Evolutionary conservation across 2,888 invertebrate species (phyloP), one percentile per base, ranked within the genome.

Genomic region (Amorpha juglandis): DNA sequence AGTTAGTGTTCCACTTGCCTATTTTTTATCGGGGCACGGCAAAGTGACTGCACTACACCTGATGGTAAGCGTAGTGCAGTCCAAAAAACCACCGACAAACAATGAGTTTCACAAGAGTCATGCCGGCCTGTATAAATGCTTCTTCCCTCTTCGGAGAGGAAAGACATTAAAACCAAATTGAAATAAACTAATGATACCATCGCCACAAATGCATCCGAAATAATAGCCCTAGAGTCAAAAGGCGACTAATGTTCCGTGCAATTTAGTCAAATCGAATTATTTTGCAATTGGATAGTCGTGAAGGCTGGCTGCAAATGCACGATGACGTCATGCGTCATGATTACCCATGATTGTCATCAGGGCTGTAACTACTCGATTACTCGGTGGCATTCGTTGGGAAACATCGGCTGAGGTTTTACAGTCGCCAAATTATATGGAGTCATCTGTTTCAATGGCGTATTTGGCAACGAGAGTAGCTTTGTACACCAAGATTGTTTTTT

Each of bases 221-320:
- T 63, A 21, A 48, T 51, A 63, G 51, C 19, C 50, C 38, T 35
- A 38, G 38, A 63, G 35, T 11, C 51, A 64, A 48, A 64, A 47
- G 14, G 69, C 64, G 45, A 67, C 78, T 81, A 79, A 84, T 84
- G 83, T 77, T 70, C 63, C 68, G 78, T 79, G 67, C 66, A 72
- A 76, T 72, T 82, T 74, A 77, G 72, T 71, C 67, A 74, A 73
- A 79, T 80, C 78, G 77, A 82, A 81, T 80, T 62, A 76, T 73
- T 79, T 79, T 80, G 82, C 82, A 81, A 79, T 75, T 75, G 73
- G 84, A 88, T 83, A 86, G 76, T 77, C 90, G 78, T 88, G 91
- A 91, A 92, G 91, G 91, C 78, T 89, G 88, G 83, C 76, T 77
- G 73, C 77, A 84, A 87, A 87, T 85, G 88, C 81, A 68, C 66